Base-by-base conservation (phyloP, 1,140 invertebrate genomes). In the Dinothrombium tinctorium region DNA sequence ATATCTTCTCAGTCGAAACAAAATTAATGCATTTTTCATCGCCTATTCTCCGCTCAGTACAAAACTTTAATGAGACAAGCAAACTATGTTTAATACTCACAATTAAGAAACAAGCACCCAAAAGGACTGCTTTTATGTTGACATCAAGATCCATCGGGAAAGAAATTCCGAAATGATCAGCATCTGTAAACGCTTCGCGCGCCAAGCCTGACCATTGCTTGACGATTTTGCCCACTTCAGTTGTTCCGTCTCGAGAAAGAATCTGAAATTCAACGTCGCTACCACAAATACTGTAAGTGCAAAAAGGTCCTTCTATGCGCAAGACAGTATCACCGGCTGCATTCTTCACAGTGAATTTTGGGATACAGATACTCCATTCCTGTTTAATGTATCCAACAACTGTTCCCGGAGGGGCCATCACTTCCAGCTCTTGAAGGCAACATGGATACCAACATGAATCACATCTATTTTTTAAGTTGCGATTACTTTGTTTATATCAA, bases 121-220 rank as follows among this genome's bases (percentile, higher is more conserved):
- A 54, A 42, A 81, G 58, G 3, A 76, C 68, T 1, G 77, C 76
- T 55, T 83, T 84, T 53, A 78, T 73, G 48, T 70, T 69, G 8
- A 79, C 74, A 51, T 78, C 75, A 42, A 84, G 57, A 55, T 82
- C 76, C 51, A 73, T 59, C 1, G 77, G 77, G 56, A 83, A 82
- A 3, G 62, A 64, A 14, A 83, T 69, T 33, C 73, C 73, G 56
- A 81, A 81, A 49, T 71, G 68, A 53, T 80, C 73, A 0, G 73
- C 61, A 57, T 77, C 72, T 0, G 74, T 76, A 50, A 79, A 76
- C 3, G 67, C 52, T 59, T 79, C 74, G 17, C 69, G 61, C 0
- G 64, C 56, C 3, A 77, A 46, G 0, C 75, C 75, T 5, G 69
- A 65, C 74, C 74, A 79, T 51, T 75, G 67, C 53, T 79, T 78